A percentile compares a stretch with the other conserved stretches of the same genome.
These are phyloP conservation scores for Drosophila simulans DNA, from an alignment of 1,140 invertebrate genomes.

Conservation along the genomic window DNA sequence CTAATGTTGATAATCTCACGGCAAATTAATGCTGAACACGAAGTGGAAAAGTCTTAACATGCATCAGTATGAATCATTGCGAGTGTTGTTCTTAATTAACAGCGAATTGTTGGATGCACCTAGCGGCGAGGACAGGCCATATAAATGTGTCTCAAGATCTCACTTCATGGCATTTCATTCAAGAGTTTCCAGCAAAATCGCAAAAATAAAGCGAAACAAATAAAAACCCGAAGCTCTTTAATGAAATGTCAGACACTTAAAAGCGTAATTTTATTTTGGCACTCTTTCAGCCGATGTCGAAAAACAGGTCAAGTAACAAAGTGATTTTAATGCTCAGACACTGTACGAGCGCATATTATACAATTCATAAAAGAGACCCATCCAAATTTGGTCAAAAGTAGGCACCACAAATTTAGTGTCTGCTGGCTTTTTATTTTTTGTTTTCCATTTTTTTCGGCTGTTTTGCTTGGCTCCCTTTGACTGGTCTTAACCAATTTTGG, in stretches of 20 bases:
- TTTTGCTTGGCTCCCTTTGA: conserved; percentile 47
- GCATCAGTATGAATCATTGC: conserved; percentile 67
- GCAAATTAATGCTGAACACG: conserved; percentile 77
- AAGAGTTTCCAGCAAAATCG: conserved; percentile 30
- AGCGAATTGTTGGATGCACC: conserved; percentile 36
- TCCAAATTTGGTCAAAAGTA: conserved; percentile 66
- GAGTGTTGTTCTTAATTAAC: conserved; percentile 56
- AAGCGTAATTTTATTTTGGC: conserved; percentile 43
- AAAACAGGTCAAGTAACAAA: conserved; percentile 60
- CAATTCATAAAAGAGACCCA: conserved; percentile 46
- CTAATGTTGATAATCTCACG: conserved; percentile 62
- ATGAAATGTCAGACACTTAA: conserved; percentile 52
- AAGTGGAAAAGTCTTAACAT: conserved; percentile 64
- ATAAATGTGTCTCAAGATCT: conserved; percentile 35
- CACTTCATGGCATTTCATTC: conserved; percentile 16
- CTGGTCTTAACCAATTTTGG: conserved; percentile 60
- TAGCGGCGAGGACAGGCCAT: conserved; percentile 17
- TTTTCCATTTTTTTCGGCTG: conserved; percentile 34
- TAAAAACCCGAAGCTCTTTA: conserved; percentile 18
- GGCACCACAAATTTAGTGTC: conserved; percentile 57
- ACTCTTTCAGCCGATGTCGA: conserved; percentile 40
- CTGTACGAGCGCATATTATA: conserved; percentile 41
- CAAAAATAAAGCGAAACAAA: not conserved
- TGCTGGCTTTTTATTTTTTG: conserved; percentile 9
- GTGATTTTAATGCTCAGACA: conserved; percentile 41